phyloP scores from a whole-genome alignment of 2,113 vertebrate genomes.

The Megaleporinus macrocephalus region DNA sequence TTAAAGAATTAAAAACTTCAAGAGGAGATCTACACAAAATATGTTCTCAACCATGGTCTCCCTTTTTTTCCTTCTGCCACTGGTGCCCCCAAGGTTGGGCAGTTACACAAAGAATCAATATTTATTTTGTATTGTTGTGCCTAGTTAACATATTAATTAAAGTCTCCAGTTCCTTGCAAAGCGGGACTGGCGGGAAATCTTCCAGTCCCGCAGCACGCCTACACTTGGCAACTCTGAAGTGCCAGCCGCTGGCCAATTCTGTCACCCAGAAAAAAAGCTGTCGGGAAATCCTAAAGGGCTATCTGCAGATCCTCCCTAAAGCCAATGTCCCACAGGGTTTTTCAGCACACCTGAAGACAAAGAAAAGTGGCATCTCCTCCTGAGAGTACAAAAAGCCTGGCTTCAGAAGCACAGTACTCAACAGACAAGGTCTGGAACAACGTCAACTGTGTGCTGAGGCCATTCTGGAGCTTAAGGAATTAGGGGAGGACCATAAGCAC shows the following conservation, averaged over 20 bases:
- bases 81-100: not conserved
- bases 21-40: not conserved
- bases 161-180: conserved; percentile 36
- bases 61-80: not conserved
- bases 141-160: conserved; percentile 57
- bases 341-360: not conserved
- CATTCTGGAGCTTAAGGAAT: not conserved
- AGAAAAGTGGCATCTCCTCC: not conserved
- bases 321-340: conserved; percentile 3
- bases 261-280: conserved; percentile 40
- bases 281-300: conserved; percentile 44
- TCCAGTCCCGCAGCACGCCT: conserved; percentile 36
- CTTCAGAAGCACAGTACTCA: not conserved
- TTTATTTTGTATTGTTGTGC: conserved; percentile 25
- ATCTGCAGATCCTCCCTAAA: conserved; percentile 17
- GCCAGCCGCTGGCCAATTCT: conserved; percentile 32
- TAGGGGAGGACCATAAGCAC: too few relatives aligned
- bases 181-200: conserved; percentile 28
- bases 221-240: conserved; percentile 42
- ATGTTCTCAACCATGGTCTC: not conserved
- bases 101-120: conserved; percentile 1
- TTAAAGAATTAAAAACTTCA: too few relatives aligned
- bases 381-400: not conserved
- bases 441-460: not conserved
- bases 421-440: not conserved